Percentiles rank a stretch among this genome's conserved stretches.
Evolutionary conservation across 2,888 invertebrate genomes (phyloP).

Genomic region (Pristionchus entomophagus): DNA sequence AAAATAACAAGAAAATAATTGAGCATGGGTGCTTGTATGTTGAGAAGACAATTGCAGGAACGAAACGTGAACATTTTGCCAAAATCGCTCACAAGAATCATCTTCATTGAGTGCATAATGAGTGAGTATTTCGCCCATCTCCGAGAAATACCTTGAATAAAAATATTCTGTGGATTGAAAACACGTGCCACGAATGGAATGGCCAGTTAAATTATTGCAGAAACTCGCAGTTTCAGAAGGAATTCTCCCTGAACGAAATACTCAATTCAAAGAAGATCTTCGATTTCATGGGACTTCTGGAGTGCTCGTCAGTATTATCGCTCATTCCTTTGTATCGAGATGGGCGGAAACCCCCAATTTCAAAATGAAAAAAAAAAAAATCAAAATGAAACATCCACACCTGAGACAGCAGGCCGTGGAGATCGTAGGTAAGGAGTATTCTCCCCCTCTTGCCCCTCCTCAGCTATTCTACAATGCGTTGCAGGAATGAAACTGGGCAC

Average conservation of each 20-base stretch:
- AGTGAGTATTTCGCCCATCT: slow-evolving; percentile 78
- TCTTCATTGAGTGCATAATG: slow-evolving; percentile 94
- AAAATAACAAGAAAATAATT: neutral
- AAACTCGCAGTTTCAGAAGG: slow-evolving; percentile 92
- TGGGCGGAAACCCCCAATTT: too few relatives aligned
- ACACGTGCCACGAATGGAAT: too few relatives aligned
- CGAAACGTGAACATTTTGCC: slow-evolving; percentile 91
- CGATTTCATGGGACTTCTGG: slow-evolving; percentile 93
- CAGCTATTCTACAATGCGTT: neutral
- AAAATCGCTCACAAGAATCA: slow-evolving; percentile 98
- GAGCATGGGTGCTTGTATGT: too few relatives aligned
- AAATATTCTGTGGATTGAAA: too few relatives aligned
- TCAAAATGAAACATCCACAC: slow-evolving; percentile 85
- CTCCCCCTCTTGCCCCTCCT: neutral
- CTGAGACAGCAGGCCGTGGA: slow-evolving; percentile 91
- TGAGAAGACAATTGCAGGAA: slow-evolving; percentile 77
- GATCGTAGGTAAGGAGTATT: slow-evolving; percentile 82
- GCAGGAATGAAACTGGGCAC: slow-evolving; percentile 93
- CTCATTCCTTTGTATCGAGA: slow-evolving; percentile 91
- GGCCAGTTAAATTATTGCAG: slow-evolving; percentile 78
- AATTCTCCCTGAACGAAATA: slow-evolving; percentile 92
- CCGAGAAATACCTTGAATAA: neutral
- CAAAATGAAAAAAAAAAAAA: too few relatives aligned
- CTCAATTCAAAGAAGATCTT: slow-evolving; percentile 89
- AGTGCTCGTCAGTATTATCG: slow-evolving; percentile 90